These are phyloP conservation scores for Scarus forsteni DNA, from an alignment of 2,797 vertebrate genomes.

Conservation along the genomic window DNA sequence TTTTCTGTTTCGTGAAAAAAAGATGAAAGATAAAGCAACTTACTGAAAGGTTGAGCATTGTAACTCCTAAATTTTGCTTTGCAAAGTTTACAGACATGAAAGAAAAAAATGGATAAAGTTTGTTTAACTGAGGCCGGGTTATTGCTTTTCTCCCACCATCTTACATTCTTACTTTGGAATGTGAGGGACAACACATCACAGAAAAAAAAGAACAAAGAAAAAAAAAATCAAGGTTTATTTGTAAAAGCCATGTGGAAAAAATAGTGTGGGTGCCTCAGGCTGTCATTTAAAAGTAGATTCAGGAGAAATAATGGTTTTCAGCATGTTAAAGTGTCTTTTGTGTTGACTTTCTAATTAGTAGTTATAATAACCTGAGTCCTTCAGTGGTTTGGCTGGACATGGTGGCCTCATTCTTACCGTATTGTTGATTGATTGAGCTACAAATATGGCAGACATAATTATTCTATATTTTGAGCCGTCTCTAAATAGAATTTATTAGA, in stretches of 20 bases:
- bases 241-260: slow-evolving; percentile 30
- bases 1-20: slow-evolving; percentile 24
- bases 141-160: neutral
- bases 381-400: slow-evolving; percentile 71
- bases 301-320: slow-evolving; percentile 67
- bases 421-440: slow-evolving; percentile 84
- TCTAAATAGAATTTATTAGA: slow-evolving; percentile 86
- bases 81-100: slow-evolving; percentile 22
- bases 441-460: slow-evolving; percentile 83
- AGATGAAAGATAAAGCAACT: slow-evolving; percentile 27
- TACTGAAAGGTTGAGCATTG: slow-evolving; percentile 13
- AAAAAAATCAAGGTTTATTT: slow-evolving; percentile 14
- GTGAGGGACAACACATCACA: slow-evolving; percentile 44
- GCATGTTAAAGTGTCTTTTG: slow-evolving; percentile 36
- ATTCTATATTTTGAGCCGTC: slow-evolving; percentile 83
- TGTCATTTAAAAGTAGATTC: slow-evolving; percentile 43
- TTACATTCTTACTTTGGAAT: slow-evolving; percentile 42
- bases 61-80: slow-evolving; percentile 11
- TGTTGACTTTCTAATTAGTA: slow-evolving; percentile 74
- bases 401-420: slow-evolving; percentile 77
- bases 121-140: slow-evolving; percentile 12
- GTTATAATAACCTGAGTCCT: slow-evolving; percentile 78
- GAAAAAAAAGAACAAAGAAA: slow-evolving; percentile 3
- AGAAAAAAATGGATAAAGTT: slow-evolving; percentile 34
- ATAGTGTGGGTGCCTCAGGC: slow-evolving; percentile 11